A percentile compares a stretch with the other conserved stretches of the same genome.
Evolutionary conservation across 2,113 vertebrate species (phyloP).

Genomic region (Centrocercus urophasianus): DNA sequence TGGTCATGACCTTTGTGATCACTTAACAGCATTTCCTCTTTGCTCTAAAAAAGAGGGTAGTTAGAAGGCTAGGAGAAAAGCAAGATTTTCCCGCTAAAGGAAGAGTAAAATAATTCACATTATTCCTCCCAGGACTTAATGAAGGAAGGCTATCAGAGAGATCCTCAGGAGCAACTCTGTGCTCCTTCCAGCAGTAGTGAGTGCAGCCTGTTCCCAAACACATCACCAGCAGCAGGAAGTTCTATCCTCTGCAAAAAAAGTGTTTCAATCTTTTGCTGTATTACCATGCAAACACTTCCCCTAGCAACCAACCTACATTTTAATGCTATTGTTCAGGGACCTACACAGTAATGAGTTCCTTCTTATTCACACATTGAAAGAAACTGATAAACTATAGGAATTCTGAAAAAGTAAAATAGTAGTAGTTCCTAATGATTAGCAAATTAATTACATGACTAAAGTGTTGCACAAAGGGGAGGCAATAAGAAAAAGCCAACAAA

Average conservation of each 20-base stretch:
- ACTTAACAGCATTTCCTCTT: not conserved
- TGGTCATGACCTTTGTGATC: not conserved
- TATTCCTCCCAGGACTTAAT: not conserved
- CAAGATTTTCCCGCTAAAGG: not conserved
- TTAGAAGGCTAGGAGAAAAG: not conserved
- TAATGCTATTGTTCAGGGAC: not conserved
- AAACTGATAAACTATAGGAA: not conserved
- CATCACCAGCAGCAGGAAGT: not conserved
- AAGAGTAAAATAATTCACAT: not conserved
- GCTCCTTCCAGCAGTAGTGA: not conserved
- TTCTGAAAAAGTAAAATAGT: not conserved
- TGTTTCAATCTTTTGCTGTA: not conserved
- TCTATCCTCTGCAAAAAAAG: not conserved
- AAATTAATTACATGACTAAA: not conserved
- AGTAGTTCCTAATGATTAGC: not conserved
- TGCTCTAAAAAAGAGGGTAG: not conserved
- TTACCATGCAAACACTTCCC: not conserved
- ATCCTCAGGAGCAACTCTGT: not conserved
- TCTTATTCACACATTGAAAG: not conserved
- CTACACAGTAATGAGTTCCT: not conserved
- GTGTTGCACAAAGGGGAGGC: not conserved
- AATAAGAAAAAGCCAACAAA: not conserved
- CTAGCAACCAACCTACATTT: not conserved
- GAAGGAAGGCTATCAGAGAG: not conserved
- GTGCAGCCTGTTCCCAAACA: not conserved